phyloP scores from a whole-genome alignment of 2,888 invertebrate species.

The Brachyptera risi region DNA sequence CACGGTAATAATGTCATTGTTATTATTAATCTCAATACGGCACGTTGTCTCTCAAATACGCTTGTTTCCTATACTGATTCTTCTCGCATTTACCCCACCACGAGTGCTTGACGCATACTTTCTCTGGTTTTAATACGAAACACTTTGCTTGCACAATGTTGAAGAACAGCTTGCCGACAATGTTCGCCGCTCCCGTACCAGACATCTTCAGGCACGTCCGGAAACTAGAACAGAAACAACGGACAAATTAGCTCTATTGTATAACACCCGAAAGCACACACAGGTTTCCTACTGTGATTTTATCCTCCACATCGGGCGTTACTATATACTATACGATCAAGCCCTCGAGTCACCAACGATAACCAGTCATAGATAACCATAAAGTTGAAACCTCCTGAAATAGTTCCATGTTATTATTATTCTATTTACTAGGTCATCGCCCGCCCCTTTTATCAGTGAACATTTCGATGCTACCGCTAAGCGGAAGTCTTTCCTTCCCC shows the following conservation, averaged over 20 bases:
- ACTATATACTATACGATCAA: no score
- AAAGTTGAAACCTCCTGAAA: no score
- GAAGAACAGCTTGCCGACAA: conserved; percentile 92
- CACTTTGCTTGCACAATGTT: conserved; percentile 93
- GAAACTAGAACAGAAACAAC: conserved; percentile 61
- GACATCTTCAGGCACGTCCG: conserved; percentile 88
- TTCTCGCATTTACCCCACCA: conserved; percentile 81
- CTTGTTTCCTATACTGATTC: conserved; percentile 63
- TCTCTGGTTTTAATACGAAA: conserved; percentile 76
- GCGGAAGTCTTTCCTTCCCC: conserved; percentile 9
- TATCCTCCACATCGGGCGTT: no score
- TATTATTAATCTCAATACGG: conserved; percentile 50
- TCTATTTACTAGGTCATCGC: no score
- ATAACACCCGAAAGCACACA: no score
- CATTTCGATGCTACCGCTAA: no score
- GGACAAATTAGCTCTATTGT: conserved; percentile 14
- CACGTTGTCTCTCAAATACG: conserved; percentile 68
- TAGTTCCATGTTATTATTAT: no score
- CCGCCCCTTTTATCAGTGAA: no score
- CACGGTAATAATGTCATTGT: no score
- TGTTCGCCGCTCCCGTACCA: conserved; percentile 78
- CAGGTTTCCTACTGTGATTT: no score
- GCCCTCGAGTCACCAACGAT: no score
- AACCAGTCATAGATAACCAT: no score
- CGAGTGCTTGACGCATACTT: conserved; percentile 68